Evolutionary conservation across 2,888 invertebrate genomes (phyloP).

Genomic region (Ptilodon capucinus): DNA sequence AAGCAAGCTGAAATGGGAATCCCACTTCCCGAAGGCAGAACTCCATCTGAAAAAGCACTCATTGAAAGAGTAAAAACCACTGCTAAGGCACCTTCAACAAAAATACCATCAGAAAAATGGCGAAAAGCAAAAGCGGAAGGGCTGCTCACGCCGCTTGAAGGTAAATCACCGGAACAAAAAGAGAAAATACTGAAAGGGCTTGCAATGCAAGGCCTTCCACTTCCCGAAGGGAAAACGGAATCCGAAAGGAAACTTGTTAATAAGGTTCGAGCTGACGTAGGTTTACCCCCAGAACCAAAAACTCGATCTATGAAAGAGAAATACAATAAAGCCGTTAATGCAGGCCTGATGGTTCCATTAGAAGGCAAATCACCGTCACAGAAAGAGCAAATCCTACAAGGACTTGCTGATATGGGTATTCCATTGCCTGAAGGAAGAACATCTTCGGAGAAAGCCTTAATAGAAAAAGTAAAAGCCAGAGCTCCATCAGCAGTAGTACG

Average conservation of each 20-base stretch:
- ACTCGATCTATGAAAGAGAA: conserved; percentile 1
- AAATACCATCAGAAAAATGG: conserved; percentile 3
- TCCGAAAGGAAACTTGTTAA: conserved; percentile 31
- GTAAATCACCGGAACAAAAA: conserved; percentile 27
- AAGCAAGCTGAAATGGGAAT: conserved; percentile 1
- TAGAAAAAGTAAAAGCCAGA: conserved; percentile 23
- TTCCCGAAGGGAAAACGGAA: conserved; percentile 29
- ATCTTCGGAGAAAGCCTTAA: conserved; percentile 28
- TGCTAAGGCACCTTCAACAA: neutral
- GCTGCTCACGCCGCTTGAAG: conserved; percentile 23
- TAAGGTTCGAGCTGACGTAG: conserved; percentile 29
- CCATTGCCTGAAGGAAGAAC: conserved; percentile 35
- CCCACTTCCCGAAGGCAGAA: conserved; percentile 2
- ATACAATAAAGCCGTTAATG: conserved; percentile 25
- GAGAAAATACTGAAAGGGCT: conserved; percentile 29
- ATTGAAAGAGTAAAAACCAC: neutral
- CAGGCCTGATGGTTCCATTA: conserved; percentile 29
- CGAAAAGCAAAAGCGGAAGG: conserved; percentile 4
- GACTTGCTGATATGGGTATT: conserved; percentile 20
- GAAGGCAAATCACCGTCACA: conserved; percentile 26
- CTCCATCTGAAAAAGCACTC: conserved; percentile 1
- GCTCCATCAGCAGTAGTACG: neutral
- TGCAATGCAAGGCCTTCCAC: conserved; percentile 25
- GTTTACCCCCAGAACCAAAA: conserved; percentile 32
- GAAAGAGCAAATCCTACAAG: conserved; percentile 27